Evolutionary conservation across 2,113 vertebrate species (phyloP), one percentile per base, ranked within the genome.

Genomic region (Danio rerio): DNA sequence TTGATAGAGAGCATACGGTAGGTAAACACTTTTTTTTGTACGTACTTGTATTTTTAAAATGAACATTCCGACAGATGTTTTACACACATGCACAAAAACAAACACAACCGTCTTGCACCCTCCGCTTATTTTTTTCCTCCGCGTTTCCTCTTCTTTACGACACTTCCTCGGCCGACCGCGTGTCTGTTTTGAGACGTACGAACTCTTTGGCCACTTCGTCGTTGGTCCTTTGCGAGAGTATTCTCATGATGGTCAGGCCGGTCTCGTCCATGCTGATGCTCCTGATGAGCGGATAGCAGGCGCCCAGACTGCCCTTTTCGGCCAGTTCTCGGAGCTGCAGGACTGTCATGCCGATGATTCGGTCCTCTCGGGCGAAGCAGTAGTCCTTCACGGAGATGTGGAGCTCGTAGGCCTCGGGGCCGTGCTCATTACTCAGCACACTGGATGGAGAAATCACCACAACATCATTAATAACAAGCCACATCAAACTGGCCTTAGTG

Each of bases 131-230:
- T n/a, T 45, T 49, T 45, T 56, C 31, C 31, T 31, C 31, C 31
- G 31, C 31, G 31, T 40, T 65, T n/a, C 43, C 50, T 52, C 20
- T 69, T 20, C 42, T 61, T 84, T 92, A 97, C 47, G 94, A 90
- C 4, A 84, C 95, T 88, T 99, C 98, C 88, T 98, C 97, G 0
- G 89, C 9, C 15, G 96, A 97, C 69, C 98, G 95, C 0, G 94
- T 94, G 89, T 99, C 98, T 1, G 95, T 96, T 91, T 99, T 99
- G 74, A 99, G 96, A 50, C 96, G 96, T 43, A 99, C 97, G 88
- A 99, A 99, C 91, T 99, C 98, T 88, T 96, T 99, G 88, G 98
- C 96, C 58, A 99, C 96, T 79, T 99, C 98, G 2, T 99, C 98
- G 0, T 93, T 93, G 93, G 95, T 97, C 92, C 98, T 96, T 92